These are phyloP conservation scores for Baccha elongata DNA, from an alignment of 2,888 invertebrate species.

Conservation along the genomic window DNA sequence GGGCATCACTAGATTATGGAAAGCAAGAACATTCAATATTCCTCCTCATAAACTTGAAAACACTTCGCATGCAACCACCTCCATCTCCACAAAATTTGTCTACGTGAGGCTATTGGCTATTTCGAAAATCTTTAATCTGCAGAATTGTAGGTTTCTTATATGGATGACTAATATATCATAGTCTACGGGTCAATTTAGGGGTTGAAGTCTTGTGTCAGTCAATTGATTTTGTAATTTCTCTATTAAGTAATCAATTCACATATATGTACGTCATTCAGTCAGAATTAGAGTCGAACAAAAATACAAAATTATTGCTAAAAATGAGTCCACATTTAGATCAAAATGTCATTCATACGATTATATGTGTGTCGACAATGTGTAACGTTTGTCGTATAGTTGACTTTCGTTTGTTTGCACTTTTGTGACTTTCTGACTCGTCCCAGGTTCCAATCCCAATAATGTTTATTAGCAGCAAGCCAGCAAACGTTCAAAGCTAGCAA, in stretches of 20 bases:
- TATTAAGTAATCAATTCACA: background rate
- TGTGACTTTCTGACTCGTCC: conserved; percentile 3
- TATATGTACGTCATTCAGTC: conserved; percentile 18
- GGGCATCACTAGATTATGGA: too few relatives aligned
- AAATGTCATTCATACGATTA: conserved; percentile 39
- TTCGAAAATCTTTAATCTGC: background rate
- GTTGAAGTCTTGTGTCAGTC: conserved; percentile 47
- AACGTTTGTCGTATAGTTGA: background rate
- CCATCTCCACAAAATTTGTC: background rate
- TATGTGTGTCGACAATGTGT: conserved; percentile 11
- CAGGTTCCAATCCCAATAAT: conserved; percentile 9
- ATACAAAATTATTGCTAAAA: conserved; percentile 15
- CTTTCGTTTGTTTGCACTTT: background rate
- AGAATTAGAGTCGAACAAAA: background rate
- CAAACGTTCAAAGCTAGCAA: background rate
- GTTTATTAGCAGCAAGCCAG: conserved; percentile 15
- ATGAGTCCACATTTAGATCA: conserved; percentile 39
- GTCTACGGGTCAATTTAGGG: conserved; percentile 43
- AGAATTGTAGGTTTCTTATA: background rate
- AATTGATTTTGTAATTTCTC: conserved; percentile 57
- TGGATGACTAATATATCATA: conserved; percentile 49
- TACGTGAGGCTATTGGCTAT: too few relatives aligned
- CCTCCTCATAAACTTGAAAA: conserved; percentile 34
- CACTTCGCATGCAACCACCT: conserved; percentile 26
- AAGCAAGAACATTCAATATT: conserved; percentile 35